phyloP scores from a whole-genome alignment of 30 jellyfish, hydroid and myxozoan genomes.

The Sanderia malayensis region DNA sequence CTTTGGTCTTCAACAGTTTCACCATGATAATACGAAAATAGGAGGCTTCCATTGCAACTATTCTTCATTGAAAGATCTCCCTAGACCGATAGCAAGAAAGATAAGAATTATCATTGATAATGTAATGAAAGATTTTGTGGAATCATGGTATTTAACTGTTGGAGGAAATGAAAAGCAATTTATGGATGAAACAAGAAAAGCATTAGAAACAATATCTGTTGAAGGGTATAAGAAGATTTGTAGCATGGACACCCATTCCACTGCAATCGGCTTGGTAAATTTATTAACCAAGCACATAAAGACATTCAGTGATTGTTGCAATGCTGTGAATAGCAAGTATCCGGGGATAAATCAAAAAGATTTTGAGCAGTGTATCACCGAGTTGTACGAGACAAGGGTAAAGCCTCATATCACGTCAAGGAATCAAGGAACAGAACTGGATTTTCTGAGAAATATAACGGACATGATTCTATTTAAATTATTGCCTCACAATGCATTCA shows the following conservation, averaged over 20 bases:
- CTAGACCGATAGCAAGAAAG: constrained; percentile 84
- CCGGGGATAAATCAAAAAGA: constrained; percentile 79
- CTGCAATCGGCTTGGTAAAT: constrained; percentile 57
- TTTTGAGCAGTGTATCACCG: constrained; percentile 74
- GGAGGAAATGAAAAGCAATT: constrained; percentile 85
- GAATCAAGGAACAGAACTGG: constrained; percentile 84
- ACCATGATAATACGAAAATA: too few species aligned
- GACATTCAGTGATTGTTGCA: constrained; percentile 77
- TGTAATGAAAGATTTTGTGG: constrained; percentile 69
- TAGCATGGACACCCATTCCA: constrained; percentile 58
- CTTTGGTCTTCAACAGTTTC: too few species aligned
- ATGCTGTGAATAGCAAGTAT: constrained; percentile 74
- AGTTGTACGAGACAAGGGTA: constrained; percentile 79
- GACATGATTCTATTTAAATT: constrained; percentile 66
- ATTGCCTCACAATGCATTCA: constrained; percentile 66
- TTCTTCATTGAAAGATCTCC: constrained; percentile 62
- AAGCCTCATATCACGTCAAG: constrained; percentile 67
- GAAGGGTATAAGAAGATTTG: constrained; percentile 59
- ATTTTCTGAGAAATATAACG: constrained; percentile 64
- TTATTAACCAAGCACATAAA: constrained; percentile 72
- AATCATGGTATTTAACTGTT: constrained; percentile 75
- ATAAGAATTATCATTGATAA: constrained; percentile 62
- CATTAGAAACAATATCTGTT: constrained; percentile 59
- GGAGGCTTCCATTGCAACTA: too few species aligned
- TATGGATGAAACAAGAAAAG: constrained; percentile 62